Evolutionary conservation across 2,888 invertebrate species (phyloP), one percentile per base, ranked within the genome.

Genomic region (Melipona bicolor): DNA sequence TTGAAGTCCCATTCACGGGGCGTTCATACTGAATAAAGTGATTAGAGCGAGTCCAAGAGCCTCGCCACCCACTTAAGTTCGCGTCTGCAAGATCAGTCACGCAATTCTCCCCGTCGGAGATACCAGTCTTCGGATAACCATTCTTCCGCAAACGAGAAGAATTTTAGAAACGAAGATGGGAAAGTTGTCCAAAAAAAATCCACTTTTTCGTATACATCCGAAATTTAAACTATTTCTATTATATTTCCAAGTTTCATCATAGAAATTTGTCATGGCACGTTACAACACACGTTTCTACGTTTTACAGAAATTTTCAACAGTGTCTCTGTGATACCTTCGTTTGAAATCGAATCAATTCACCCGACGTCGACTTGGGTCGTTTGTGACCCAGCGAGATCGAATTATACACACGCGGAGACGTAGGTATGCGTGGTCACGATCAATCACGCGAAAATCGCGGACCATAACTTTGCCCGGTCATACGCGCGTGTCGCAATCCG

Each of bases 391-490:
- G 84, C 79, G 80, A 79, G 79, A 85, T 73, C 72, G 87, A 91
- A 89, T 90, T 89, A 88, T 87, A 69, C 54, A 54, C 78, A 1
- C 17, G 9, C 24, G 61, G 77, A 67, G 72, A 75, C 65, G 65
- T 65, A 9, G 43, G 9, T 43, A 43, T 9, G 36, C 36, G 36
- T 78, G 76, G 64, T 21, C 71, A 69, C 72, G 74, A 69, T 81
- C 77, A 72, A 70, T 81, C 68, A 76, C n/a, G 76, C 76, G 75
- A 82, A 65, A 80, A 68, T 79, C 85, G 79, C 85, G 85, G 85
- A 84, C 77, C 19, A 87, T 88, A 86, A 91, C 90, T 89, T 79
- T 83, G 88, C 88, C 85, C 67, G 85, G 91, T 91, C 89, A 90
- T 80, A 82, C 79, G 85, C 52, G 69, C 75, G 68, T 74, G 27